Percentiles rank a stretch among this genome's conserved stretches.
These are phyloP conservation scores for Alaudala cheleensis DNA, from an alignment of 2,113 vertebrate species.

Conservation along the genomic window DNA sequence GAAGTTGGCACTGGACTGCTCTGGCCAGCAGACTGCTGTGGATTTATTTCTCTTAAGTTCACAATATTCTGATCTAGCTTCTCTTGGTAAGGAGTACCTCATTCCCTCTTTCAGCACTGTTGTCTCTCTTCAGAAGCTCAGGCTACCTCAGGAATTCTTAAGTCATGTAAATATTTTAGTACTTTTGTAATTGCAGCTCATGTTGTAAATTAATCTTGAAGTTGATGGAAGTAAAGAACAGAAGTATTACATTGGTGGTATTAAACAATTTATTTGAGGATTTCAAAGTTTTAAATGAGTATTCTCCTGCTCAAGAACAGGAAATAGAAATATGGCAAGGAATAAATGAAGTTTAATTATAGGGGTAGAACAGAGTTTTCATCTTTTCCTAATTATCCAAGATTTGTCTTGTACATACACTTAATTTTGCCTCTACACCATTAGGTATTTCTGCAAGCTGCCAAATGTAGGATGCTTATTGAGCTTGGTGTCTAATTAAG, in stretches of 20 bases:
- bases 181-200: background rate
- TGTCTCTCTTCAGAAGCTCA: background rate
- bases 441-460: background rate
- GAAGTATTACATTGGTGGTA: background rate
- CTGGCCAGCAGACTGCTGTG: conserved; percentile 94
- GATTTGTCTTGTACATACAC: background rate
- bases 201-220: background rate
- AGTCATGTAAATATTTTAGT: background rate
- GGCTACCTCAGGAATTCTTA: background rate
- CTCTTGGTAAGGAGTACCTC: conserved; percentile 83
- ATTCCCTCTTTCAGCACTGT: background rate
- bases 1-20: conserved; percentile 96
- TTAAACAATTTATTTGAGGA: background rate
- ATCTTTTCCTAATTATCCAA: background rate
- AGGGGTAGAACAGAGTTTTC: background rate
- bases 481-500: background rate
- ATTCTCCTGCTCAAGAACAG: background rate
- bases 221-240: background rate
- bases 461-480: background rate
- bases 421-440: background rate
- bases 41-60: conserved; percentile 97
- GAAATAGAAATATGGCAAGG: background rate
- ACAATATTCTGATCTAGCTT: conserved; percentile 93
- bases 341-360: background rate
- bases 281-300: background rate